Conservation (phyloP, 2,113 vertebrate species). For the Arothron firmamentum region DNA sequence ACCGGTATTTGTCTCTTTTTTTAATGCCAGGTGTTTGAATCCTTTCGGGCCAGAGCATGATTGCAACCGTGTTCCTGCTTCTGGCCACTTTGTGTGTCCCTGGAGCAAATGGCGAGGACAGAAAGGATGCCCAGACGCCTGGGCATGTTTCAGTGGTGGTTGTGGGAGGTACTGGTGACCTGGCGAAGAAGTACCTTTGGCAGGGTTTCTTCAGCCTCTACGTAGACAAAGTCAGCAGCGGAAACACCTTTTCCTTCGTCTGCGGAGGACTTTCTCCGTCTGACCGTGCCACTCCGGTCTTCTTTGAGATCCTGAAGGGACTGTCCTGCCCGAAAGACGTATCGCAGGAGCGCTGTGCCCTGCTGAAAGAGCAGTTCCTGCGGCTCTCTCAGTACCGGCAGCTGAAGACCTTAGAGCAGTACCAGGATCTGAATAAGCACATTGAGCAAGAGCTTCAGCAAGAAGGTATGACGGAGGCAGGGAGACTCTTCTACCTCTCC, state of each 20-base stretch:
- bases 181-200: constrained; percentile 95
- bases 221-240: constrained; percentile 75
- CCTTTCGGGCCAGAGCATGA: constrained; percentile 66
- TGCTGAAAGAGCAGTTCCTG: constrained; percentile 86
- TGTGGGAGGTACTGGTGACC: constrained; percentile 88
- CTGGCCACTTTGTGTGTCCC: constrained; percentile 64
- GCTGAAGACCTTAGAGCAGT: constrained; percentile 80
- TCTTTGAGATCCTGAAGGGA: constrained; percentile 82
- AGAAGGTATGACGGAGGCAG: constrained; percentile 80
- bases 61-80: constrained; percentile 54
- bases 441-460: constrained; percentile 71
- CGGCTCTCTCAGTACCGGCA: constrained; percentile 81
- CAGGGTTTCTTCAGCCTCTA: constrained; percentile 92
- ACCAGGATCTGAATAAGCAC: constrained; percentile 72
- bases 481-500: constrained; percentile 92
- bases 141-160: constrained; percentile 87
- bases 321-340: constrained; percentile 77
- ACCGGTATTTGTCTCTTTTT: background rate
- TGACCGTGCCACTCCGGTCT: constrained; percentile 68
- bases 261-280: constrained; percentile 75
- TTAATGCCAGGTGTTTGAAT: constrained; percentile 40
- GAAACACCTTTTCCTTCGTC: constrained; percentile 87
- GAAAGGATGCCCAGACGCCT: constrained; percentile 53
- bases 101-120: constrained; percentile 41
- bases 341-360: constrained; percentile 70